These are phyloP conservation scores for Tachina lurida DNA, from an alignment of 2,888 invertebrate species.

Conservation along the genomic window DNA sequence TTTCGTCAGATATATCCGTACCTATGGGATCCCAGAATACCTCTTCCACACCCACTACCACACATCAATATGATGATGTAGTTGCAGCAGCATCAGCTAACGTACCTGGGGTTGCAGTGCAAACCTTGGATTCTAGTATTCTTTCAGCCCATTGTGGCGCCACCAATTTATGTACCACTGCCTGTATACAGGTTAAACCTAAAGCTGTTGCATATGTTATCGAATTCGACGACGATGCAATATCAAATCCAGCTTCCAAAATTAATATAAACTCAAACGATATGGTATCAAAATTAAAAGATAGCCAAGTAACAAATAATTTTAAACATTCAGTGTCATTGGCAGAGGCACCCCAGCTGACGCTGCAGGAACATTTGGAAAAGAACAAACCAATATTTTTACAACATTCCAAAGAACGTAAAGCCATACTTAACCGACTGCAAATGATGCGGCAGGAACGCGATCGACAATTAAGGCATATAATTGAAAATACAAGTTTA, in stretches of 20 bases:
- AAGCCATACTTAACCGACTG: conserved; percentile 79
- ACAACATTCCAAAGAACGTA: conserved; percentile 83
- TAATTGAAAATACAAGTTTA: conserved; percentile 77
- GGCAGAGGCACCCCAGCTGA: conserved; percentile 74
- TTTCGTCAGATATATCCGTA: conserved; percentile 82
- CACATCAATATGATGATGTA: conserved; percentile 82
- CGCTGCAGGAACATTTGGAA: conserved; percentile 88
- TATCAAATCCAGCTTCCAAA: conserved; percentile 1
- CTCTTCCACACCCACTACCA: conserved; percentile 79
- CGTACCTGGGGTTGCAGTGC: conserved; percentile 73
- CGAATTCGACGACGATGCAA: conserved; percentile 74
- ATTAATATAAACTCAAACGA: conserved; percentile 2
- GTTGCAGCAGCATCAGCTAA: conserved; percentile 56
- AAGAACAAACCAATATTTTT: conserved; percentile 89
- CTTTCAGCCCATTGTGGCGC: conserved; percentile 69
- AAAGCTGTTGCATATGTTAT: conserved; percentile 80
- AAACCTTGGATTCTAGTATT: conserved; percentile 76
- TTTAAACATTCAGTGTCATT: background rate
- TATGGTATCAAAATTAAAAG: background rate
- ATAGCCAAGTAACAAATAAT: conserved; percentile 23
- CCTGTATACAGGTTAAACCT: conserved; percentile 79
- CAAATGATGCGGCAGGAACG: conserved; percentile 79
- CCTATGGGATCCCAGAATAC: conserved; percentile 77
- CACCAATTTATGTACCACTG: conserved; percentile 3
- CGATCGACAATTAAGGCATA: conserved; percentile 77